phyloP scores from a whole-genome alignment of 2,888 invertebrate species.

The Ptycholaimellus sp. region DNA sequence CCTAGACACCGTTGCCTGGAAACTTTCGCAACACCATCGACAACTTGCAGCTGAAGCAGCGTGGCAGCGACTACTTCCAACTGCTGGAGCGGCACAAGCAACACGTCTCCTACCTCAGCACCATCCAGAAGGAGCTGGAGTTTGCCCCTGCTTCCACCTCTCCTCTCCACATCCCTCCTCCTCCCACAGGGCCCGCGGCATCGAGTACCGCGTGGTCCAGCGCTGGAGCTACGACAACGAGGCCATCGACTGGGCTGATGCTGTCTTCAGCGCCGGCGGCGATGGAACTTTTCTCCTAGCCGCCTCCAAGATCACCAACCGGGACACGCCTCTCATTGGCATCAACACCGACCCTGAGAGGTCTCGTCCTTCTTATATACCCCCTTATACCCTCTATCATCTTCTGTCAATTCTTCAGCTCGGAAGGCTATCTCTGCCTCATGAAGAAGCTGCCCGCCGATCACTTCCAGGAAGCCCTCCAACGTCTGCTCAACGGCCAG shows the following conservation, averaged over 20 bases:
- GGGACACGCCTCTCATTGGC: slow-evolving; percentile 70
- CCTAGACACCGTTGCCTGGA: too few species aligned
- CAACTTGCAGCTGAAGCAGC: slow-evolving; percentile 37
- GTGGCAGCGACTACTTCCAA: slow-evolving; percentile 62
- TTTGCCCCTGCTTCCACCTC: slow-evolving; percentile 13
- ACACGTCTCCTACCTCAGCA: slow-evolving; percentile 39
- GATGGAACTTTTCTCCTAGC: slow-evolving; percentile 90
- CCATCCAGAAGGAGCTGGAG: slow-evolving; percentile 24
- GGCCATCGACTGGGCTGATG: slow-evolving; percentile 66
- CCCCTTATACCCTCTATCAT: not conserved
- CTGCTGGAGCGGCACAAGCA: slow-evolving; percentile 50
- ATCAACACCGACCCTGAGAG: slow-evolving; percentile 74
- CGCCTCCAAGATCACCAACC: slow-evolving; percentile 51
- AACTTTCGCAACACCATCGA: too few species aligned
- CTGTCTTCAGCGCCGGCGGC: slow-evolving; percentile 45
- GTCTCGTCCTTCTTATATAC: slow-evolving; percentile 13
- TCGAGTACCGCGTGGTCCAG: slow-evolving; percentile 40
- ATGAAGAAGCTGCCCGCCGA: slow-evolving; percentile 47
- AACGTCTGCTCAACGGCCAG: slow-evolving; percentile 40
- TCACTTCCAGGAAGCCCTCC: slow-evolving; percentile 37
- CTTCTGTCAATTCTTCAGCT: slow-evolving; percentile 25
- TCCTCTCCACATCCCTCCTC: slow-evolving; percentile 4
- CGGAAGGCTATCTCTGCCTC: slow-evolving; percentile 73
- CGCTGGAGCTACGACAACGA: slow-evolving; percentile 39
- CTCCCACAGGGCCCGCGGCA: slow-evolving; percentile 29